These are phyloP conservation scores for Condylura cristata DNA, from an alignment of 2,113 vertebrate species.

Conservation along the genomic window DNA sequence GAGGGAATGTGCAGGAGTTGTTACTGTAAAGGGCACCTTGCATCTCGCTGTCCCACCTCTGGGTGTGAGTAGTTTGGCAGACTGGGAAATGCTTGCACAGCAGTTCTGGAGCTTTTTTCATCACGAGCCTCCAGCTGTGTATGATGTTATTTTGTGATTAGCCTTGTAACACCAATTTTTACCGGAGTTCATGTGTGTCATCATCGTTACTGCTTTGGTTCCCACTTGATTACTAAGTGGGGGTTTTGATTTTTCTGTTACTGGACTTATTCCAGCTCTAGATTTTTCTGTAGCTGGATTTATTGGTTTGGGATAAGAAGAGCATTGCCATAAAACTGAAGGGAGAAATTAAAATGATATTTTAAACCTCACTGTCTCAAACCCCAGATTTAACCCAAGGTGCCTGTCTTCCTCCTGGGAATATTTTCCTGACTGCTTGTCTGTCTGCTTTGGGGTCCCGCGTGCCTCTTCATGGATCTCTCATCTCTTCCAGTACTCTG, in stretches of 20 bases:
- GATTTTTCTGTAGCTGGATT: neutral
- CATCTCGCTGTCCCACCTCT: too few species aligned
- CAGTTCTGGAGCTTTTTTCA: too few species aligned
- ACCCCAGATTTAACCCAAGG: neutral
- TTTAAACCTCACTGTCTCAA: neutral
- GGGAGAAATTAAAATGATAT: neutral
- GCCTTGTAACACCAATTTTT: neutral
- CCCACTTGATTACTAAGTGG: neutral
- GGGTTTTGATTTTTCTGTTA: neutral
- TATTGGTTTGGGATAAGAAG: neutral
- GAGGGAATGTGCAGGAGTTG: too few species aligned
- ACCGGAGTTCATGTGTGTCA: neutral
- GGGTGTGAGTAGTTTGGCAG: too few species aligned
- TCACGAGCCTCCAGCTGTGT: neutral
- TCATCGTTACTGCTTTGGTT: neutral
- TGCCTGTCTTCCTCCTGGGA: neutral
- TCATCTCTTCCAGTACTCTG: neutral
- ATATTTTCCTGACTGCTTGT: neutral
- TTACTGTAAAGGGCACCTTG: too few species aligned
- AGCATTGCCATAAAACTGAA: neutral
- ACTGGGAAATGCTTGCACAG: too few species aligned
- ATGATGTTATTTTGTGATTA: neutral
- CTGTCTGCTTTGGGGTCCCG: neutral
- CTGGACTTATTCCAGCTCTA: neutral
- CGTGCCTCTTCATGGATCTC: neutral